Percentiles rank a stretch among this genome's conserved stretches.
phyloP scores from a whole-genome alignment of 2,797 vertebrate genomes.

The Gymnothorax reevesii region DNA sequence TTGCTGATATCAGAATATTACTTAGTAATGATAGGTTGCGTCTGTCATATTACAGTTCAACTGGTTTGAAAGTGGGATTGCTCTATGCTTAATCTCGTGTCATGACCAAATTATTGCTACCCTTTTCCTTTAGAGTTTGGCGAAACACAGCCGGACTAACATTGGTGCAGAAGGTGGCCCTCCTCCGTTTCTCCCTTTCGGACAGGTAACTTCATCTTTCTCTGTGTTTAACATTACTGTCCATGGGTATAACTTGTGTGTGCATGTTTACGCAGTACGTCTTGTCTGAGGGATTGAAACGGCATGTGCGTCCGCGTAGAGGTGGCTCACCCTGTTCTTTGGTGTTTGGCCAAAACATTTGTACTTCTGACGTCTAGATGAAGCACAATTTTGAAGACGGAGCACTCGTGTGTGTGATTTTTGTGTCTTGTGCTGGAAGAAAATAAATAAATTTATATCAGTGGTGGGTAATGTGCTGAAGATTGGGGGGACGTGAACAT shows the following conservation, averaged over 20 bases:
- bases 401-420: too few relatives aligned
- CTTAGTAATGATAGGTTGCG: too few relatives aligned
- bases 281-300: not conserved
- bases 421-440: too few relatives aligned
- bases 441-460: too few relatives aligned
- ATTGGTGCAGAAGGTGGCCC: conserved; percentile 96
- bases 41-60: too few relatives aligned
- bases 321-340: not conserved
- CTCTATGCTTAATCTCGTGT: not conserved
- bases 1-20: not conserved
- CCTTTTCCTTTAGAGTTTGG: conserved; percentile 81
- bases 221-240: not conserved
- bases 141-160: conserved; percentile 93
- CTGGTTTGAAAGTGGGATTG: not conserved
- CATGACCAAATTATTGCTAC: not conserved
- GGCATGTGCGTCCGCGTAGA: not conserved
- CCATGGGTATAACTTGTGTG: not conserved
- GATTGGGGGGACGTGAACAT: too few relatives aligned
- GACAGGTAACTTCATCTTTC: conserved; percentile 79
- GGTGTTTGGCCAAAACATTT: not conserved
- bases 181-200: conserved; percentile 95
- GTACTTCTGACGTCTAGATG: not conserved
- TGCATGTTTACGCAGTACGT: not conserved
- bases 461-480: too few relatives aligned
- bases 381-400: too few relatives aligned